Evolutionary conservation across 2,113 vertebrate genomes (phyloP), one percentile per base, ranked within the genome.

Genomic region (Pseudopipra pipra): DNA sequence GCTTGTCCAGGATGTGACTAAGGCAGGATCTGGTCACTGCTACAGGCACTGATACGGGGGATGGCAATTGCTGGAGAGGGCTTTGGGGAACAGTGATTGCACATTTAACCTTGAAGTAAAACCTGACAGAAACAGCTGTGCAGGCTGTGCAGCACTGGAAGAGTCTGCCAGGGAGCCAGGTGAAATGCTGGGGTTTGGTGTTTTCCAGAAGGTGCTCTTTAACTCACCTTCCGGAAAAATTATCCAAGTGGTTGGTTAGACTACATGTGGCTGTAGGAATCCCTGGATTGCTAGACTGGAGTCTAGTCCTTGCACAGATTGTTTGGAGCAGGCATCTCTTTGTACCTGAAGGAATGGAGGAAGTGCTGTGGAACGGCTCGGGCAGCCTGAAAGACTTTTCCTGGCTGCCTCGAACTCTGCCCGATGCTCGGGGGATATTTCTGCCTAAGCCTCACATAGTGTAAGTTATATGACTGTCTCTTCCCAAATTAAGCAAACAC

Each of bases 401-500:
- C 61, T 55, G n/a, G 74, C 73, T 47, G 90, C 75, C 59, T 85
- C 15, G 1, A 85, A 75, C 66, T 77, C 71, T 25, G 3, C 30
- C 4, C 56, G 28, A 7, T 4, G 58, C 85, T 87, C 30, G 1
- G 75, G 76, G 93, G 51, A 87, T 71, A 59, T n/a, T 87, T 56
- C 46, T 20, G 84, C 67, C 63, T 71, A 61, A 89, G 92, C 91
- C 70, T 96, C 81, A 65, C 65, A 20, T 13, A 9, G 44, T 95
- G 88, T 79, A 90, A 83, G 43, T 85, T 87, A 86, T 62, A 77
- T 5, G 63, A 33, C 56, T 65, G 71, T 73, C 56, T 95, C 89
- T 89, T 84, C 85, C 74, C 85, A 86, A 92, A 93, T 95, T 78
- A 90, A 96, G 89, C 84, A 78, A 68, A 85, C 83, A 90, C 44